phyloP scores from a whole-genome alignment of 2,797 vertebrate genomes.

The Sebastes elongatus region DNA sequence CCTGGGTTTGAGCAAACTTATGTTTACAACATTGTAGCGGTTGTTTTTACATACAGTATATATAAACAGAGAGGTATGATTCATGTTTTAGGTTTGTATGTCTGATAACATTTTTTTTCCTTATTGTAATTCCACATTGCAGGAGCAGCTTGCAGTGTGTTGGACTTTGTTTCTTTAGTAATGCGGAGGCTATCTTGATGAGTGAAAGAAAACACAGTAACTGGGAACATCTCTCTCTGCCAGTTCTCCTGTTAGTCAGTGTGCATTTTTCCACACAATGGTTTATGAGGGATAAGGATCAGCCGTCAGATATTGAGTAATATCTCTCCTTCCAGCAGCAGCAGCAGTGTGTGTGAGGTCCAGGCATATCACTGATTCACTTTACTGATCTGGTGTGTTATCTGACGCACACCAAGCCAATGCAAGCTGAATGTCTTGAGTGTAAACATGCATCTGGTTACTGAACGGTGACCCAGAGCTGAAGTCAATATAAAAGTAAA shows the following conservation, averaged over 20 bases:
- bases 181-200: constrained; percentile 33
- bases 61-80: not conserved
- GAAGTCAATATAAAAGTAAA: not conserved
- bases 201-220: constrained; percentile 41
- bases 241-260: constrained; percentile 20
- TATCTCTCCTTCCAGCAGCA: constrained; percentile 44
- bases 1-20: not conserved
- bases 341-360: constrained; percentile 78
- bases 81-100: not conserved
- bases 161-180: constrained; percentile 26
- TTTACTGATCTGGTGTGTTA: constrained; percentile 54
- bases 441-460: constrained; percentile 58
- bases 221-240: constrained; percentile 29
- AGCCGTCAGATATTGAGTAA: constrained; percentile 62
- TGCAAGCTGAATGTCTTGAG: constrained; percentile 45
- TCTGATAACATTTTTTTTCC: not conserved
- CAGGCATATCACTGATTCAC: constrained; percentile 62
- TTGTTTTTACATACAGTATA: not conserved
- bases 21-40: not conserved
- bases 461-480: constrained; percentile 12
- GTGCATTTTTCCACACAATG: constrained; percentile 47
- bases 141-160: not conserved
- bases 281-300: constrained; percentile 64
- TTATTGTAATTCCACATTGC: not conserved
- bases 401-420: constrained; percentile 53